phyloP scores from a whole-genome alignment of 2,797 vertebrate genomes.

The Smutsia gigantea region DNA sequence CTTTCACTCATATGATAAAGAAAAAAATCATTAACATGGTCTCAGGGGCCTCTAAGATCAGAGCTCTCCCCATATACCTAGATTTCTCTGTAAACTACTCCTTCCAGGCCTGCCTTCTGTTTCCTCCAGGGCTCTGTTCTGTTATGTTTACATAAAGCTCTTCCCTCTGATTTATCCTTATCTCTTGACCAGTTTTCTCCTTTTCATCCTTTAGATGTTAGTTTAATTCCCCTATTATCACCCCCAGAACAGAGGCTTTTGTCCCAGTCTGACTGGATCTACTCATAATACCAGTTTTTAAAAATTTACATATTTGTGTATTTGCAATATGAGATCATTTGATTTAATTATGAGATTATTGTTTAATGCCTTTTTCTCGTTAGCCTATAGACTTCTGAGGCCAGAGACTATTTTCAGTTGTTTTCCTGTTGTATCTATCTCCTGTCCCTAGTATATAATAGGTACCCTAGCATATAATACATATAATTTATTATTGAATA shows the following conservation, averaged over 20 bases:
- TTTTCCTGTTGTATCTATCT: neutral
- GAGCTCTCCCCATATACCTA: neutral
- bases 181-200: neutral
- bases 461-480: neutral
- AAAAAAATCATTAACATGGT: neutral
- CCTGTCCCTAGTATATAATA: neutral
- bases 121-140: neutral
- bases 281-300: neutral
- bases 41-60: neutral
- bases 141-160: neutral
- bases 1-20: neutral
- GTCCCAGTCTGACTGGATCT: neutral
- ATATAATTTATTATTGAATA: neutral
- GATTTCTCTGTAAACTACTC: neutral
- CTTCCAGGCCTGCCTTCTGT: neutral
- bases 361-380: neutral
- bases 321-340: neutral
- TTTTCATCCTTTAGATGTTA: neutral
- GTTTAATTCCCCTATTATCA: neutral
- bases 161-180: neutral
- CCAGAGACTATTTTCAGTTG: neutral
- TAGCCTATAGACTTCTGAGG: neutral
- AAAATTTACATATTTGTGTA: neutral
- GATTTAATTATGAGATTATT: conserved; percentile 2
- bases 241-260: neutral